Evolutionary conservation across 2,113 vertebrate species (phyloP).

Genomic region (Cheilinus undulatus): DNA sequence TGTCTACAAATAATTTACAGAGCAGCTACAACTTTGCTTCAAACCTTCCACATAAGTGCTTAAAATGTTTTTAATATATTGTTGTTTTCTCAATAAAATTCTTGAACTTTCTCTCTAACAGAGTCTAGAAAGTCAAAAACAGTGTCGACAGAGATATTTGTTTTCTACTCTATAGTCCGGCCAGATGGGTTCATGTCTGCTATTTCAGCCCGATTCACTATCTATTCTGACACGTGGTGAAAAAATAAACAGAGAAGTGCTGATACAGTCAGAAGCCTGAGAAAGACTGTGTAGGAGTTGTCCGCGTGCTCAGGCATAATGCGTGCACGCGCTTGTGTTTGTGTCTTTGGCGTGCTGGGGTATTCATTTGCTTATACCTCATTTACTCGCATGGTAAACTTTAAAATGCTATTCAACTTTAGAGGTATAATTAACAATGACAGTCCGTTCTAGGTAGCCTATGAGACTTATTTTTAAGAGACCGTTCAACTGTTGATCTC

Average conservation of each 20-base stretch:
- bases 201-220: slow-evolving; percentile 56
- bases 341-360: background rate
- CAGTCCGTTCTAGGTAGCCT: background rate
- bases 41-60: too few relatives aligned
- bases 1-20: too few relatives aligned
- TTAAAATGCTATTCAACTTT: too few relatives aligned
- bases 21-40: too few relatives aligned
- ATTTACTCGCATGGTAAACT: background rate
- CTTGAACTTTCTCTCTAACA: background rate
- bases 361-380: background rate
- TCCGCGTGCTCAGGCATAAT: background rate
- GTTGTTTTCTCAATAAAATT: background rate
- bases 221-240: slow-evolving; percentile 30
- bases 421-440: background rate
- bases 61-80: too few relatives aligned
- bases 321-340: background rate
- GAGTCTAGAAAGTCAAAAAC: too few relatives aligned
- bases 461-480: background rate
- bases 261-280: slow-evolving; percentile 42
- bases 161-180: slow-evolving; percentile 33
- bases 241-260: slow-evolving; percentile 60
- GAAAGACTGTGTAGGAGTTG: background rate
- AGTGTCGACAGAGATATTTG: background rate
- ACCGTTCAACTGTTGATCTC: background rate
- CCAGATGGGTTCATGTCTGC: slow-evolving; percentile 8